Evolutionary conservation across 2,113 vertebrate genomes (phyloP), one percentile per base, ranked within the genome.

Genomic region (Oncorhynchus kisutch): DNA sequence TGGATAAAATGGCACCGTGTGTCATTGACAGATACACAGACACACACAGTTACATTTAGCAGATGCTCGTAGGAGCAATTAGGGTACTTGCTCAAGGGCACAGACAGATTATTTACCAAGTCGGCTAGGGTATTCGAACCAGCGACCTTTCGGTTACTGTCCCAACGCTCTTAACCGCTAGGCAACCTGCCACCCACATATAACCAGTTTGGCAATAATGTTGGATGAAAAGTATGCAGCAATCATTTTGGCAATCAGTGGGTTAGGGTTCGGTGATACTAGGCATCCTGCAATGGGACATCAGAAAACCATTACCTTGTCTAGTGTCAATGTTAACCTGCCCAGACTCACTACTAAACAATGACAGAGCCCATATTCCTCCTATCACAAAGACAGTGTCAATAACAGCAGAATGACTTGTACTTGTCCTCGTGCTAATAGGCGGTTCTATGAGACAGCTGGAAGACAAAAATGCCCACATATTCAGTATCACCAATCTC

Each of bases 401-500:
- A 18, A 29, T 74, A 34, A 67, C 34, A 24, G 54, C 18, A 39
- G 18, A 69, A 69, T 69, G 67, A 69, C 54, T 51, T 65, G 70
- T 80, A 64, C 54, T 59, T n/a, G 45, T 24, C 66, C 48, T 72
- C 68, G 74, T 65, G 25, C 64, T 77, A 31, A 60, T 51, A 24
- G 76, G 70, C 70, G 20, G 72, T 65, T 48, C 71, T 77, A n/a
- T 57, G 20, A 4, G 65, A 67, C 16, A 29, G 1, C 25, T 25
- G 25, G 25, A 25, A 25, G 1, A 25, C 48, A 57, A 34, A 22
- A 65, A 57, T 39, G 7, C 7, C 24, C 24, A 70, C 12, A 51
- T 67, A 73, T 76, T 77, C 11, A 64, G 70, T 81, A 73, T 76
- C 74, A 69, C 14, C 39, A 22, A 3, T 49, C 16, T 16, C 49